Evolutionary conservation across 1,140 invertebrate species (phyloP).

Genomic region (Drosophila pectinifera): DNA sequence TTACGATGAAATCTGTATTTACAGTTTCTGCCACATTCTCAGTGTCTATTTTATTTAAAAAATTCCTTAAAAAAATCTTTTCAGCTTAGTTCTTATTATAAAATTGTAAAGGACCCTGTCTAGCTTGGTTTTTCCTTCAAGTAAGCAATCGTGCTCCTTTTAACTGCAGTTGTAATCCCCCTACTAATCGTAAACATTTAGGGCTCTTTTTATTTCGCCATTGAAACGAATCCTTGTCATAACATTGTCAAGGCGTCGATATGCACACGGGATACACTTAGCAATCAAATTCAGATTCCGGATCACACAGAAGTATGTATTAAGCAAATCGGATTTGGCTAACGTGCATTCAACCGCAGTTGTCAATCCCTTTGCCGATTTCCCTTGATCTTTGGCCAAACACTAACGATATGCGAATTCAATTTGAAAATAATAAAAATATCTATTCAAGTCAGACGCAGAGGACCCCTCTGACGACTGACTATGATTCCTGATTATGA

Average conservation of each 20-base stretch:
- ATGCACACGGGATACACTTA: conserved; percentile 36
- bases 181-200: neutral
- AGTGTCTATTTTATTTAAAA: too few relatives aligned
- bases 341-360: conserved; percentile 44
- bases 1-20: too few relatives aligned
- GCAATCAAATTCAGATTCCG: conserved; percentile 72
- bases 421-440: conserved; percentile 82
- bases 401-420: conserved; percentile 75
- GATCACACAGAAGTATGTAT: conserved; percentile 59
- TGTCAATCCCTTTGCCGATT: conserved; percentile 5
- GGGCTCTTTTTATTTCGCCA: conserved; percentile 2
- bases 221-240: conserved; percentile 52
- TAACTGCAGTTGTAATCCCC: neutral
- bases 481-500: conserved; percentile 76
- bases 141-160: neutral
- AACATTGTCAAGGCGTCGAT: conserved; percentile 30
- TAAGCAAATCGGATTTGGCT: conserved; percentile 72
- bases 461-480: conserved; percentile 28
- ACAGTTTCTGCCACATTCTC: too few relatives aligned
- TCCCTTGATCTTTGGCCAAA: conserved; percentile 25
- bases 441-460: conserved; percentile 55
- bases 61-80: too few relatives aligned
- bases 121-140: too few relatives aligned
- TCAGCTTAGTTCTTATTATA: too few relatives aligned
- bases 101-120: too few relatives aligned